Evolutionary conservation across 1,140 invertebrate genomes (phyloP), one percentile per base, ranked within the genome.

Genomic region (Oppia nitens): DNA sequence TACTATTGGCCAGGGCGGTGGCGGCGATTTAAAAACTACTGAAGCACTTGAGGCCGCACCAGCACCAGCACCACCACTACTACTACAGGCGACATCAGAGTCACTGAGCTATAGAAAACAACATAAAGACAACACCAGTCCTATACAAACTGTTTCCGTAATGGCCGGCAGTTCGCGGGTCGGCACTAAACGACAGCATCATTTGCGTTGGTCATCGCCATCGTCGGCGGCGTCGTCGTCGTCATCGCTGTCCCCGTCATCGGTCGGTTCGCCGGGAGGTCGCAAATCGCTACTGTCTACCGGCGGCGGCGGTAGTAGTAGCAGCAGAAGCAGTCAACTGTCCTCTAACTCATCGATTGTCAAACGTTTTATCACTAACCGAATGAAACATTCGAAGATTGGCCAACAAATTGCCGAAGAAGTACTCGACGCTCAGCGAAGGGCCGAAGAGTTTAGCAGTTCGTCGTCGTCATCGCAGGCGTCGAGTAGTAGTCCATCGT

Each of bases 321-420:
- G 23, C 9, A 26, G 24, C 3, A 11, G 3, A 23, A n/a, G 4
- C 14, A 26, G 17, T 1, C 4, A 17, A 24, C 17, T 20, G 29
- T 20, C 28, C 53, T 40, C 47, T 40, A 23, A 47, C 14, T 47
- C 20, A 55, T 11, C 29, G 24, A n/a, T 40, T 40, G 1, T 55
- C 53, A 3, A 55, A 21, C 23, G 53, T 28, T 12, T 55, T 23
- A 23, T 55, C 53, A 21, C 47, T 40, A 2, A 55, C 29, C 3
- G 53, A 55, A 9, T 25, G 28, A 17, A 17, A 24, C 12, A 40
- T 55, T 9, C 28, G 26, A 65, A 69, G 52, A 72, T 72, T 50
- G 71, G 71, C 11, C 60, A 68, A 55, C 69, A 70, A 57, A 72
- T 72, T 29, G 70, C 70, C 20, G 70, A 72, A 25, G 70, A 72